Evolutionary conservation across 2,888 invertebrate species (phyloP).

Genomic region (Xestia rhomboidea): DNA sequence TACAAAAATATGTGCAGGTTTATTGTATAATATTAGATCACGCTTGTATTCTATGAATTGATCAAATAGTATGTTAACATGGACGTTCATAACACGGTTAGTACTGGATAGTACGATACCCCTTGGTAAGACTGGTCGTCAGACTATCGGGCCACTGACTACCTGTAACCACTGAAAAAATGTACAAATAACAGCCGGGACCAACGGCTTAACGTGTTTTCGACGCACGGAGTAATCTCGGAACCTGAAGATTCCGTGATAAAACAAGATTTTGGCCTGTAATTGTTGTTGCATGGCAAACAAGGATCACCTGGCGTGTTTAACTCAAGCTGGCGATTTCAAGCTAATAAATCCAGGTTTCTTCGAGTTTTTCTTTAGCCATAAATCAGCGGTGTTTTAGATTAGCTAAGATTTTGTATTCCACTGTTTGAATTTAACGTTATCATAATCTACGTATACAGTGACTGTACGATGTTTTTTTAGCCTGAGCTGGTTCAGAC

Average conservation of each 20-base stretch:
- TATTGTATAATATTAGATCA: too few relatives aligned
- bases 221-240: background rate
- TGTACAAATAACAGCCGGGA: too few relatives aligned
- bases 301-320: conserved; percentile 16
- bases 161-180: too few relatives aligned
- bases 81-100: too few relatives aligned
- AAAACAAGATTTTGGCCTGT: background rate
- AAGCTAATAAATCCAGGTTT: conserved; percentile 8
- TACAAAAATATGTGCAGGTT: too few relatives aligned
- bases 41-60: too few relatives aligned
- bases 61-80: too few relatives aligned
- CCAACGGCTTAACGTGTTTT: too few relatives aligned
- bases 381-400: conserved; percentile 3
- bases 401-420: conserved; percentile 16
- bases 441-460: conserved; percentile 3
- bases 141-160: too few relatives aligned
- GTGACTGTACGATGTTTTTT: background rate
- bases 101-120: too few relatives aligned
- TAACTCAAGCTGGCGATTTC: background rate
- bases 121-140: too few relatives aligned
- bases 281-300: conserved; percentile 4
- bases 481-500: background rate
- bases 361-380: background rate
- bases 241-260: background rate
- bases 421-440: background rate